Evolutionary conservation across 2,888 invertebrate species (phyloP).

Genomic region (Choristoneura rosaceana): DNA sequence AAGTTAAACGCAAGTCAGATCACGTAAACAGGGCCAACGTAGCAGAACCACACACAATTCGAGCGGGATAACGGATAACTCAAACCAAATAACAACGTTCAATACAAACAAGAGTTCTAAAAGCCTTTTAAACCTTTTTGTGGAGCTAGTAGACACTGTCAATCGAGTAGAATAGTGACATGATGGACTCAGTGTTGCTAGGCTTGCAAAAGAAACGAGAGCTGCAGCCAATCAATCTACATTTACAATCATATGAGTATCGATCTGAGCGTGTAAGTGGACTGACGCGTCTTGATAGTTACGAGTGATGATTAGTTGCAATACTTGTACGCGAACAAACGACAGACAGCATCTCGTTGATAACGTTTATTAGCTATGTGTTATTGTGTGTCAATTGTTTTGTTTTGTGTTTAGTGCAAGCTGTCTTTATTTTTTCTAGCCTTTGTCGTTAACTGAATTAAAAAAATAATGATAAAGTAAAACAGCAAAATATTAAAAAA

Average conservation of each 20-base stretch:
- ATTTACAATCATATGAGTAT: constrained; percentile 84
- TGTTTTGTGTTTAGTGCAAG: too few relatives aligned
- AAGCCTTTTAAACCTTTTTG: constrained; percentile 36
- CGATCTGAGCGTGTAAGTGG: constrained; percentile 57
- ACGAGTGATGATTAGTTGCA: neutral
- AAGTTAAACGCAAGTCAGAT: constrained; percentile 16
- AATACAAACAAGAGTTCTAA: constrained; percentile 39
- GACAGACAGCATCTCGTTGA: too few relatives aligned
- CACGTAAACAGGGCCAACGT: constrained; percentile 26
- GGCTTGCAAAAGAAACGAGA: constrained; percentile 73
- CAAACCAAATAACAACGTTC: constrained; percentile 39
- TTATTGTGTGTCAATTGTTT: too few relatives aligned
- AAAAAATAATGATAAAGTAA: too few relatives aligned
- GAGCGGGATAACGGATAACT: constrained; percentile 34
- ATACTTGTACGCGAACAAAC: neutral
- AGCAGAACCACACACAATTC: constrained; percentile 28
- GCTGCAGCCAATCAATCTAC: constrained; percentile 81
- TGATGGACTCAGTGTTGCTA: constrained; percentile 66
- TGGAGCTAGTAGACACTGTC: constrained; percentile 52
- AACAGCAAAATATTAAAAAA: too few relatives aligned
- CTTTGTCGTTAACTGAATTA: too few relatives aligned
- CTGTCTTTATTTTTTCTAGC: neutral
- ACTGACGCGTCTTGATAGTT: constrained; percentile 54
- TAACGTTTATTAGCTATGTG: too few relatives aligned
- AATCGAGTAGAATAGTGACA: constrained; percentile 69